These are phyloP conservation scores for Apodemia mormo DNA, from an alignment of 2,888 invertebrate species.

Conservation along the genomic window DNA sequence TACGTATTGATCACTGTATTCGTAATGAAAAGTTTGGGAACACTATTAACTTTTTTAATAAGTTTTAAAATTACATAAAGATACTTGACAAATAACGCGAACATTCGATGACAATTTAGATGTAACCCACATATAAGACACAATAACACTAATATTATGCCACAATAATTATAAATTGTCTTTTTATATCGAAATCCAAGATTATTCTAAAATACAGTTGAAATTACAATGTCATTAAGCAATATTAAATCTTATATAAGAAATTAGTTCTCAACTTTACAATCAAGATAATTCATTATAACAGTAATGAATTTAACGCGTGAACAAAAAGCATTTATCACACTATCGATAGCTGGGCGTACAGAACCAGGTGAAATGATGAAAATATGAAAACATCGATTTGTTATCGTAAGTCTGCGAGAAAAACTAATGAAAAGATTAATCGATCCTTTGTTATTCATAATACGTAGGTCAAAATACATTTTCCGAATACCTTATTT, in stretches of 20 bases:
- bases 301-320: conserved; percentile 30
- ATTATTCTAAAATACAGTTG: conserved; percentile 49
- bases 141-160: conserved; percentile 47
- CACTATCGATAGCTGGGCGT: conserved; percentile 25
- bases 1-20: conserved; percentile 21
- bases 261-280: conserved; percentile 40
- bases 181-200: conserved; percentile 54
- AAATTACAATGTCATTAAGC: conserved; percentile 44
- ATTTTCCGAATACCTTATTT: neutral
- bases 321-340: conserved; percentile 25
- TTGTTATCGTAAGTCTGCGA: conserved; percentile 25
- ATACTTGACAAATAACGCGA: conserved; percentile 44
- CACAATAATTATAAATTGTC: conserved; percentile 55
- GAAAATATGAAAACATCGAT: conserved; percentile 36
- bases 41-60: conserved; percentile 28
- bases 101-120: conserved; percentile 42
- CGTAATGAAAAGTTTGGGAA: conserved; percentile 19
- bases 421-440: conserved; percentile 2
- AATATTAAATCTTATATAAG: conserved; percentile 45
- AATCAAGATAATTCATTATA: conserved; percentile 44
- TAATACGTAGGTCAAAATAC: neutral
- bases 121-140: conserved; percentile 40
- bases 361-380: conserved; percentile 27
- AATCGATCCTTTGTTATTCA: neutral
- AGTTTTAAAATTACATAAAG: conserved; percentile 41